Conservation (phyloP, 2,888 invertebrate genomes). For the Diachrysia chrysitis region DNA sequence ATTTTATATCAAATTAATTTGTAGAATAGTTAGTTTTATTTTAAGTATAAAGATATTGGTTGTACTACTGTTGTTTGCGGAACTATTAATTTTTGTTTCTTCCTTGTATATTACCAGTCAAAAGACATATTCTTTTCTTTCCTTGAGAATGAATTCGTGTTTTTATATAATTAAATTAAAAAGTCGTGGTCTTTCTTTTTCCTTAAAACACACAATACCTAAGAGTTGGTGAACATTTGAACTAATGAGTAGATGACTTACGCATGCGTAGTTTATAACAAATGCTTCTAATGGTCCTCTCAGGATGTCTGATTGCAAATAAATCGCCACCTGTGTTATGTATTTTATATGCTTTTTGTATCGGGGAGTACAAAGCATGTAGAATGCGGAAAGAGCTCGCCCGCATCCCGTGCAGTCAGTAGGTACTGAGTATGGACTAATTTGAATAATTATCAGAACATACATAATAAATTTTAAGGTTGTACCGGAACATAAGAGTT, state of each 20-base stretch:
- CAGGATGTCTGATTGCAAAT: neutral
- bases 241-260: neutral
- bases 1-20: too few relatives aligned
- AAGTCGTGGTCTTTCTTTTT: neutral
- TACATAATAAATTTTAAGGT: neutral
- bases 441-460: neutral
- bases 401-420: neutral
- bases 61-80: too few relatives aligned
- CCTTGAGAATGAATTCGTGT: too few relatives aligned
- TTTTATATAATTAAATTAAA: too few relatives aligned
- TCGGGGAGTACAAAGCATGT: neutral
- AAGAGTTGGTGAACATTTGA: neutral
- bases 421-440: neutral
- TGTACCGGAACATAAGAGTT: neutral
- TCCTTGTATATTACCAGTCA: too few relatives aligned
- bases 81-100: too few relatives aligned
- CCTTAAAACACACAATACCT: neutral
- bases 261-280: neutral
- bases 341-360: neutral
- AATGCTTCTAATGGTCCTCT: neutral
- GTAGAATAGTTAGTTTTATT: too few relatives aligned
- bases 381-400: conserved; percentile 6
- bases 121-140: too few relatives aligned
- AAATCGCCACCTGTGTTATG: neutral
- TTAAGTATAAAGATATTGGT: too few relatives aligned